Conservation (phyloP, 1,140 invertebrate genomes). For the Sarcophaga peregrina region DNA sequence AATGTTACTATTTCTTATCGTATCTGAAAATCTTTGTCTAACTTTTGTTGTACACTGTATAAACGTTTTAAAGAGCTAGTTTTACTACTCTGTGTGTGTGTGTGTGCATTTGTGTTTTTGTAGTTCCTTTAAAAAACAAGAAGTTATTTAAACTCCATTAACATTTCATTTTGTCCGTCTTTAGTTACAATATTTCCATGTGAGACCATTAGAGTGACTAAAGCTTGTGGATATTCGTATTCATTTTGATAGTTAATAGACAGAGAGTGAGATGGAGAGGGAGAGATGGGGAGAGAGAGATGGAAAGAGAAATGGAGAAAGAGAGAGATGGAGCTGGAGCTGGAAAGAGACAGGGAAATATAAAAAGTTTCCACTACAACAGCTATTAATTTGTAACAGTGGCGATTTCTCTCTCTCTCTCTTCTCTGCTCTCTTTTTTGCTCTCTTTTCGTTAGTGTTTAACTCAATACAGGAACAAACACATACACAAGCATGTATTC, state of each 20-base stretch:
- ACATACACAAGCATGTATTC: neutral
- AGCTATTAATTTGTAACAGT: neutral
- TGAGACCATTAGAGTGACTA: slow-evolving; percentile 9
- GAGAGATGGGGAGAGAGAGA: no score
- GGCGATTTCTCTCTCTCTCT: neutral
- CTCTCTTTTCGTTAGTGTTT: neutral
- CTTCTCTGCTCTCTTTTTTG: no score
- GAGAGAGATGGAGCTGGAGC: no score
- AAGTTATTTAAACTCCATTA: slow-evolving; percentile 22
- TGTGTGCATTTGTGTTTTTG: neutral
- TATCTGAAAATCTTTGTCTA: no score
- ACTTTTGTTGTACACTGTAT: no score
- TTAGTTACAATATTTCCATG: neutral
- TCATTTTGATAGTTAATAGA: no score
- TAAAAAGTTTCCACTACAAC: neutral
- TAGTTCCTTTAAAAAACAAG: neutral
- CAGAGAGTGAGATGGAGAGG: no score
- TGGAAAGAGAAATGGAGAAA: no score
- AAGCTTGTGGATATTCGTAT: neutral
- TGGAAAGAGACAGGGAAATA: neutral
- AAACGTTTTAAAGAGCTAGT: no score
- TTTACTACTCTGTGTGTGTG: no score
- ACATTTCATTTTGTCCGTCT: neutral
- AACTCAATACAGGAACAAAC: neutral
- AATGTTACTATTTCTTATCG: no score